A percentile compares a stretch with the other conserved stretches of the same genome.
These are phyloP conservation scores for Apotomis turbidana DNA, from an alignment of 2,888 invertebrate species.

Conservation along the genomic window DNA sequence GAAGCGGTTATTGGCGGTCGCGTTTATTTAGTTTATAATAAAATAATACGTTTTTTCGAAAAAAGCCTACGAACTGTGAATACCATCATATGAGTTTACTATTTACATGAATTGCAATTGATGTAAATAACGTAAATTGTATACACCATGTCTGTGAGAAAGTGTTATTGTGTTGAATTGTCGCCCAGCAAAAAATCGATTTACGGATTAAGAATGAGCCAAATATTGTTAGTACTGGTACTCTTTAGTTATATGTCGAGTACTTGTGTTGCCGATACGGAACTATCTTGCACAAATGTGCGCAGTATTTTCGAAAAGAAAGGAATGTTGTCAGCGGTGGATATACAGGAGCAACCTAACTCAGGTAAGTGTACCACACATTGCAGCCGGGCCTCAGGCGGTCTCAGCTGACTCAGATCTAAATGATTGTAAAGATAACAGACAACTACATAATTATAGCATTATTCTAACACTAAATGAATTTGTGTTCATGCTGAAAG, in stretches of 20 bases:
- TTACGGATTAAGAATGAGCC: slow-evolving; percentile 78
- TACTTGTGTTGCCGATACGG: slow-evolving; percentile 67
- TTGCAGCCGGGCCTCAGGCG: slow-evolving; percentile 10
- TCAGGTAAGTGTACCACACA: slow-evolving; percentile 71
- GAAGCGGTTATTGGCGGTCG: background rate
- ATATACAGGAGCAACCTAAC: slow-evolving; percentile 78
- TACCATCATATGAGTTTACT: slow-evolving; percentile 20
- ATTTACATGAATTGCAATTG: slow-evolving; percentile 48
- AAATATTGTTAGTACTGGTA: slow-evolving; percentile 77
- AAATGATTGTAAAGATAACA: slow-evolving; percentile 63
- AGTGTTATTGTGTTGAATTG: slow-evolving; percentile 80
- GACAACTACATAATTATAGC: background rate
- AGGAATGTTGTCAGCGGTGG: slow-evolving; percentile 77
- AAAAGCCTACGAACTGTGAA: slow-evolving; percentile 56
- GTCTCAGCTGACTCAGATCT: slow-evolving; percentile 34
- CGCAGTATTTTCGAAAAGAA: slow-evolving; percentile 78
- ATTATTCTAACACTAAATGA: background rate
- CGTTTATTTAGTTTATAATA: slow-evolving; percentile 14
- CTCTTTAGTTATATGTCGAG: slow-evolving; percentile 67
- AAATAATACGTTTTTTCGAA: slow-evolving; percentile 8
- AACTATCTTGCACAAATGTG: slow-evolving; percentile 79
- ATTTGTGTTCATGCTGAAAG: background rate
- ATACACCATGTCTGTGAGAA: slow-evolving; percentile 76
- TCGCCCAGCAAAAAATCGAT: slow-evolving; percentile 82
- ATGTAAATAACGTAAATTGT: slow-evolving; percentile 53